Evolutionary conservation across 2,113 vertebrate species (phyloP).

Genomic region (Otocyon megalotis): DNA sequence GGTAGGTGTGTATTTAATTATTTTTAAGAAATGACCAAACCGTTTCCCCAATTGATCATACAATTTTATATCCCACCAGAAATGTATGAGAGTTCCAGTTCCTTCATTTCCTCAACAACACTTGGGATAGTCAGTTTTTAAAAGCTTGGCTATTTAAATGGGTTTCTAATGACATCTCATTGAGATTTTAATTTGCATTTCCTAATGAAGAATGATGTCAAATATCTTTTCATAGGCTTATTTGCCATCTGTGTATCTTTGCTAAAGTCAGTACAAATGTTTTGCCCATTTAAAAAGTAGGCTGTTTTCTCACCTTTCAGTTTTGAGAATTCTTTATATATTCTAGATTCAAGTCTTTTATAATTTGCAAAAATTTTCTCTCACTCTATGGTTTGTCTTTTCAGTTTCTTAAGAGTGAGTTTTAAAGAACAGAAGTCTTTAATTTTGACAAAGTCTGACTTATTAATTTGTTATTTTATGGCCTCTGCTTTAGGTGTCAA

Average conservation of each 20-base stretch:
- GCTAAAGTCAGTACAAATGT: neutral
- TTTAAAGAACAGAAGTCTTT: neutral
- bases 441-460: neutral
- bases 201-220: neutral
- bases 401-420: neutral
- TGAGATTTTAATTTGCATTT: conserved; percentile 10
- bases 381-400: neutral
- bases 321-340: conserved; percentile 33
- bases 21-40: neutral
- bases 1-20: neutral
- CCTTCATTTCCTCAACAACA: neutral
- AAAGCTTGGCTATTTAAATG: neutral
- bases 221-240: neutral
- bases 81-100: neutral
- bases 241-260: neutral
- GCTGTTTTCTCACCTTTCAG: neutral
- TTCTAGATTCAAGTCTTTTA: neutral
- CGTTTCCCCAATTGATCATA: neutral
- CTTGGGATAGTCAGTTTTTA: neutral
- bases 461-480: neutral
- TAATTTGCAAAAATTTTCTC: neutral
- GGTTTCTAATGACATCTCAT: neutral
- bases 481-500: neutral
- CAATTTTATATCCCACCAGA: neutral
- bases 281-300: neutral